Conservation (phyloP, 2,797 vertebrate species). For the Podarcis siculus region DNA sequence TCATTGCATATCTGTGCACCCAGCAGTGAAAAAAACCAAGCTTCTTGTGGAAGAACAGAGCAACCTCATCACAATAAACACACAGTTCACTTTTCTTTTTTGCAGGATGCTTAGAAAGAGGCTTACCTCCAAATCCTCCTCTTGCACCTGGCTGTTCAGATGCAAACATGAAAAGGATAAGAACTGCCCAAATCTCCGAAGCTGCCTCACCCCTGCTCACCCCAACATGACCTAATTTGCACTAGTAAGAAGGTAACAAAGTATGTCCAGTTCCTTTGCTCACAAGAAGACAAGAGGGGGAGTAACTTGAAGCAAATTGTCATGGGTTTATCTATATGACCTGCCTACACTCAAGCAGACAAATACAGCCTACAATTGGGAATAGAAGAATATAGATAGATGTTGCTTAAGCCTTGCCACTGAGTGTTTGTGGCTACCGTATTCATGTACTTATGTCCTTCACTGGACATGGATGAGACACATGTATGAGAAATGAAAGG, state of each 20-base stretch:
- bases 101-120: not conserved
- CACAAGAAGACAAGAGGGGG: not conserved
- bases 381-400: not conserved
- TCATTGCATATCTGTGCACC: too few relatives aligned
- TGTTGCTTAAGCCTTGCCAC: not conserved
- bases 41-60: too few relatives aligned
- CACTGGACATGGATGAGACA: not conserved
- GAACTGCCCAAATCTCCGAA: too few relatives aligned
- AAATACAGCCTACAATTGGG: not conserved
- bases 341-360: too few relatives aligned
- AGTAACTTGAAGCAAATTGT: not conserved
- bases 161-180: too few relatives aligned
- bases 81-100: too few relatives aligned
- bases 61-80: too few relatives aligned
- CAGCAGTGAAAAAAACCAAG: too few relatives aligned
- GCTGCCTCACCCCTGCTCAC: too few relatives aligned
- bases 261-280: not conserved
- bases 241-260: not conserved
- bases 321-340: not conserved
- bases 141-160: too few relatives aligned
- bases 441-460: not conserved
- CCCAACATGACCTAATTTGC: not conserved
- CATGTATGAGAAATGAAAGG: slow-evolving; percentile 44
- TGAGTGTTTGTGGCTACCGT: not conserved
- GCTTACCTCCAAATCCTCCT: too few relatives aligned